Evolutionary conservation across 2,113 vertebrate genomes (phyloP).

Genomic region (Trichomycterus rosablanca): DNA sequence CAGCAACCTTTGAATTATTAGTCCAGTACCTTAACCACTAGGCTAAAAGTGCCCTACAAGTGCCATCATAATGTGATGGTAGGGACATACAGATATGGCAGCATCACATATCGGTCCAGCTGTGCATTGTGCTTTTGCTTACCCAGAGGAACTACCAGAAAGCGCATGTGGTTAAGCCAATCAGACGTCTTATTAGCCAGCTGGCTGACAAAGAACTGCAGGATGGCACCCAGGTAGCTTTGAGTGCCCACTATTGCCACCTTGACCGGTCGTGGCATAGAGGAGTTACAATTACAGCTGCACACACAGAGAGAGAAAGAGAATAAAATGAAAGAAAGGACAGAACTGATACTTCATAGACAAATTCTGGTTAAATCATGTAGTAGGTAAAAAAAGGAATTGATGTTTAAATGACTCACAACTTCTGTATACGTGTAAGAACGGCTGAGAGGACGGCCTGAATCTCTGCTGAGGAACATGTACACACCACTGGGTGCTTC

Average conservation of each 20-base stretch:
- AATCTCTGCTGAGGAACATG: slow-evolving; percentile 79
- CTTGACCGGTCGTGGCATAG: slow-evolving; percentile 82
- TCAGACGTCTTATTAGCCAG: slow-evolving; percentile 84
- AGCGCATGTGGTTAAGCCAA: slow-evolving; percentile 84
- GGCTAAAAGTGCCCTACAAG: too few species aligned
- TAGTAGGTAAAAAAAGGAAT: too few species aligned
- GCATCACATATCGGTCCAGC: neutral
- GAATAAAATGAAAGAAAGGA: neutral
- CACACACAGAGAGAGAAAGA: neutral
- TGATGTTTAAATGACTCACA: slow-evolving; percentile 83
- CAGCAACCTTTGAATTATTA: too few species aligned
- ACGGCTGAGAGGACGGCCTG: slow-evolving; percentile 81
- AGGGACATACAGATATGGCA: too few species aligned
- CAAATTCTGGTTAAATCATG: too few species aligned
- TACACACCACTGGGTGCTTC: slow-evolving; percentile 82
- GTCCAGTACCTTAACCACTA: too few species aligned
- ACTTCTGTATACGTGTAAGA: slow-evolving; percentile 86
- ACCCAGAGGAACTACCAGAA: slow-evolving; percentile 86
- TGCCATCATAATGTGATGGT: too few species aligned
- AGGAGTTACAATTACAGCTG: slow-evolving; percentile 88
- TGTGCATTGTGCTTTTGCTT: too few species aligned
- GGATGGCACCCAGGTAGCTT: slow-evolving; percentile 79
- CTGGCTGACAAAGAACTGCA: slow-evolving; percentile 85
- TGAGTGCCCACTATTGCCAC: slow-evolving; percentile 80
- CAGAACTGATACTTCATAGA: too few species aligned